phyloP scores from a whole-genome alignment of 2,888 invertebrate species.

The Eupithecia insigniata region DNA sequence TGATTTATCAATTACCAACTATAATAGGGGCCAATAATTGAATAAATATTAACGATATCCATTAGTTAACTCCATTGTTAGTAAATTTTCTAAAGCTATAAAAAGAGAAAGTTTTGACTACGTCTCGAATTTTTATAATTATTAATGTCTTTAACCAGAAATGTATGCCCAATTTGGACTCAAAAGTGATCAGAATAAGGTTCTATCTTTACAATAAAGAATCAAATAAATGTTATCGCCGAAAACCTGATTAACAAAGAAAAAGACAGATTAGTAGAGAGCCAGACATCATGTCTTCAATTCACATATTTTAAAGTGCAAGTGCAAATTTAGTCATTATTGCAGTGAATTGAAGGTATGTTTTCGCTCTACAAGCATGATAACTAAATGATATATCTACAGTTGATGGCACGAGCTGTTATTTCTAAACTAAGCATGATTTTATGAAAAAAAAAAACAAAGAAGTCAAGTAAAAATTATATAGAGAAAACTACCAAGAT shows the following conservation, averaged over 20 bases:
- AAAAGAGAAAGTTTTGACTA: not conserved
- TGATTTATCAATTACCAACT: not conserved
- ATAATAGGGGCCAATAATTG: not conserved
- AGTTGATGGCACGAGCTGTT: slow-evolving; percentile 56
- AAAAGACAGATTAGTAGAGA: slow-evolving; percentile 64
- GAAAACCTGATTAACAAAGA: slow-evolving; percentile 26
- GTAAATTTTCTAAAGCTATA: not conserved
- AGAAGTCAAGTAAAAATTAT: not conserved
- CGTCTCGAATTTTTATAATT: not conserved
- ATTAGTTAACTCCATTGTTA: not conserved
- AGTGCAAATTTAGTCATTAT: slow-evolving; percentile 57
- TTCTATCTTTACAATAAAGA: not conserved
- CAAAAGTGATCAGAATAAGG: not conserved
- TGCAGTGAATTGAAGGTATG: slow-evolving; percentile 80
- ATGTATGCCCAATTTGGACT: not conserved
- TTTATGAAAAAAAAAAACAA: not conserved
- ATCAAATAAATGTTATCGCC: slow-evolving; percentile 9
- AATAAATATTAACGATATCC: not conserved
- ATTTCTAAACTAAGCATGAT: slow-evolving; percentile 56
- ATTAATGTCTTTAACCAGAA: not conserved
- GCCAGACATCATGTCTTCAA: slow-evolving; percentile 84
- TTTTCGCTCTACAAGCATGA: slow-evolving; percentile 82
- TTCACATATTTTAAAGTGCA: slow-evolving; percentile 67
- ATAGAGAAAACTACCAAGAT: not conserved
- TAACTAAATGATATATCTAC: slow-evolving; percentile 60